Evolutionary conservation across 2,888 invertebrate species (phyloP), one percentile per base, ranked within the genome.

Genomic region (Monopis laevigella): DNA sequence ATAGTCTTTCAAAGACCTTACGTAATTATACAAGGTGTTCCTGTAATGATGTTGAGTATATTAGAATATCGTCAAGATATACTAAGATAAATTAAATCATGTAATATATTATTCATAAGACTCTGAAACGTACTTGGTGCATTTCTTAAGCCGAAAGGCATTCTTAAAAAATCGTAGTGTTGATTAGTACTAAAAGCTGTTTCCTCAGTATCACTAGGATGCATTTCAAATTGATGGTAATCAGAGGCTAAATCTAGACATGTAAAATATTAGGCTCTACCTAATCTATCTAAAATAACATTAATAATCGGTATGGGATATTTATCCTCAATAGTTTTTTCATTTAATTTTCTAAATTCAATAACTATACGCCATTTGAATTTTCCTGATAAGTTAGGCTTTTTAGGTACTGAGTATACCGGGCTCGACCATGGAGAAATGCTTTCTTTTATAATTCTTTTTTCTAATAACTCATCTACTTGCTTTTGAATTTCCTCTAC

Each of bases 81-180:
- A 50, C 50, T 14, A 51, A 47, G 19, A 5, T 42, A 47, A 7
- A 43, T 29, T 32, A 54, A 48, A 48, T 35, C 48, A 11, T 44
- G 39, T 4, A 66, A 41, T 1, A 56, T 48, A 26, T 49, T 46
- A 43, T 59, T 51, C 48, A 62, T 62, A 7, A 54, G 30, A 3
- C 64, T 17, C 44, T 59, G 59, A 44, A 66, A 66, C 1, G 59
- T 59, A 1, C 50, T 47, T 2, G 62, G 59, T 1, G 41, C 36
- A 14, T 45, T 50, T 28, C 48, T 50, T 11, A 55, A 21, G 0
- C 54, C 54, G 34, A 58, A 55, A 0, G 52, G 54, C 51, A 54
- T 54, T 6, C 53, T 32, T 0, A 27, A 18, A 12, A 55, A 56
- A 43, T 55, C 53, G 14, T 41, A 56, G 11, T 55, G 54, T 1